phyloP scores from a whole-genome alignment of 2,888 invertebrate species.

The Chaitophorus viminalis region DNA sequence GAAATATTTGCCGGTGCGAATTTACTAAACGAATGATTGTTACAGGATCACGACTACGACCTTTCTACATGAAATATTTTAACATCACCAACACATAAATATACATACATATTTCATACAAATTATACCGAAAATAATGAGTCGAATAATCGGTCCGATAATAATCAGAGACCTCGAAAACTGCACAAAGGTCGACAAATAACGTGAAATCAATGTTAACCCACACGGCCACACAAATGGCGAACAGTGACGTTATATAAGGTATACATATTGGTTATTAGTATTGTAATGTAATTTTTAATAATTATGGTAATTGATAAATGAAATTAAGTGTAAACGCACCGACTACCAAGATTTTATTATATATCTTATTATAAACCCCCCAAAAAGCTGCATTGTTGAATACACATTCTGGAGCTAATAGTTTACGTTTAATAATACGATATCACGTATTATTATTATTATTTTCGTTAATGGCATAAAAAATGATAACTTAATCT shows the following conservation, averaged over 20 bases:
- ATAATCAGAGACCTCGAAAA: conserved; percentile 14
- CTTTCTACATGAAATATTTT: neutral
- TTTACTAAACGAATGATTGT: neutral
- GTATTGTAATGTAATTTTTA: too few species aligned
- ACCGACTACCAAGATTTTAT: neutral
- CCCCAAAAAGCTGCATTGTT: neutral
- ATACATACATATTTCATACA: neutral
- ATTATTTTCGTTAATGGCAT: neutral
- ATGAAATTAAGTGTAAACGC: neutral
- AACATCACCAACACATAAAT: neutral
- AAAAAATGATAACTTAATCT: neutral
- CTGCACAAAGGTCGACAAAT: neutral
- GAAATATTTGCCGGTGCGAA: neutral
- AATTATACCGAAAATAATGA: too few species aligned
- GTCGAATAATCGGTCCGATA: neutral
- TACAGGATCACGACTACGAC: neutral
- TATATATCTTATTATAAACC: neutral
- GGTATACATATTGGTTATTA: too few species aligned
- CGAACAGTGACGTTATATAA: too few species aligned
- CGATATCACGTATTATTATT: neutral
- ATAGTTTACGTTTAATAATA: neutral
- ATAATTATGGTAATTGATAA: too few species aligned
- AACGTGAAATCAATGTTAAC: neutral
- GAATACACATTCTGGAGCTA: too few species aligned
- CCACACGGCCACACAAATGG: too few species aligned